Evolutionary conservation across 2,797 vertebrate genomes (phyloP), one percentile per base, ranked within the genome.

Genomic region (Remorina albescens): DNA sequence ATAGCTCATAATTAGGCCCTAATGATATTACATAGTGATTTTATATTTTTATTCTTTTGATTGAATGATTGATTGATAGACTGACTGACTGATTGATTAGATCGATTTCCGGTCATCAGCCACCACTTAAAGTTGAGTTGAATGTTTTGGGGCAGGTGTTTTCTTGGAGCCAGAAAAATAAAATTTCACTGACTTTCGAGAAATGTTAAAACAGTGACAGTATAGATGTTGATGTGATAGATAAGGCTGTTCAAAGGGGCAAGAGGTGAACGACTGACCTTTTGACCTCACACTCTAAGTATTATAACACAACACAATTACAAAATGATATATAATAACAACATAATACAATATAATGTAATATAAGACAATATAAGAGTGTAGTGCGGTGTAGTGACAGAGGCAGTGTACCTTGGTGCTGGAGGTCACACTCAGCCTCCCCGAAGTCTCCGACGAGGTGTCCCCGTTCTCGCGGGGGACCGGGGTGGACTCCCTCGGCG

Each of bases 391-490:
- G n/a, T n/a, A n/a, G n/a, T n/a, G n/a, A n/a, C n/a, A n/a, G n/a
- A n/a, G n/a, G n/a, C n/a, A n/a, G n/a, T n/a, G 30, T 82, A 95
- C 94, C 90, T 92, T 89, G 49, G 61, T 78, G 79, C 67, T 81
- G 67, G 91, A 91, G 85, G 67, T 80, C 23, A 87, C 67, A 25
- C 93, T 93, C 76, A 89, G 87, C 36, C 88, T 90, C 2, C 84
- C 79, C 2, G 86, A 76, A 25, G 73, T 87, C 18, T 88, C 75
- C 2, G 87, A 76, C 10, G 74, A 47, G 0, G 84, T 9, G 21
- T 92, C 91, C 37, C 93, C 94, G 70, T 94, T 94, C 71, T 91
- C 90, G 1, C 60, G 82, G 46, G 84, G 91, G 26, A 16, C 73
- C 0, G 91, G 87, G 23, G 18, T 88, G 25, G 75, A 16, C 50